phyloP scores from a whole-genome alignment of 2,888 invertebrate species.

The Hirtodrosophila alboralis region DNA sequence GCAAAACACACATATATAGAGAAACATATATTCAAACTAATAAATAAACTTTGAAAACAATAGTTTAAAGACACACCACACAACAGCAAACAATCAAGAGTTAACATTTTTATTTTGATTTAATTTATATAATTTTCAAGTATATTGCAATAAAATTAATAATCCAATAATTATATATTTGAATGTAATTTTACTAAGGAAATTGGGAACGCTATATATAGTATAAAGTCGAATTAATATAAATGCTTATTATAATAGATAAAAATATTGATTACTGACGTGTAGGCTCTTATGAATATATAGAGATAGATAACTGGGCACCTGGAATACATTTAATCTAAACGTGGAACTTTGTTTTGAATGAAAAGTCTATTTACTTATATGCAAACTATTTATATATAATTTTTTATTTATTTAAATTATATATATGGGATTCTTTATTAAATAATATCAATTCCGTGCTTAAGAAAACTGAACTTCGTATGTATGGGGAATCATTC shows the following conservation, averaged over 20 bases:
- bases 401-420: too few species aligned
- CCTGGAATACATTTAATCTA: constrained; percentile 14
- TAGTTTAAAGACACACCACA: constrained; percentile 49
- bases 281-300: constrained; percentile 9
- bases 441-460: too few species aligned
- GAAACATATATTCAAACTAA: constrained; percentile 45
- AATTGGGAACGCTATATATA: background rate
- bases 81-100: constrained; percentile 13
- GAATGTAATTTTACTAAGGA: background rate
- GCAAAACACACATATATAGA: constrained; percentile 47
- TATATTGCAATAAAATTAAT: constrained; percentile 50
- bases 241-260: constrained; percentile 21
- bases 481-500: too few species aligned
- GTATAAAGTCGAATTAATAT: constrained; percentile 1
- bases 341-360: background rate
- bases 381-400: background rate
- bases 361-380: constrained; percentile 1
- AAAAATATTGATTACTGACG: constrained; percentile 25
- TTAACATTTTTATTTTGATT: constrained; percentile 32
- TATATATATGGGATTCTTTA: too few species aligned
- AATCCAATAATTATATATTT: constrained; percentile 19
- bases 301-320: constrained; percentile 27
- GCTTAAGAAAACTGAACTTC: too few species aligned
- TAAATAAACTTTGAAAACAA: constrained; percentile 64
- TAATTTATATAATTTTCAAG: constrained; percentile 21